Evolutionary conservation across 2,797 vertebrate genomes (phyloP).

Genomic region (Pampus argenteus): DNA sequence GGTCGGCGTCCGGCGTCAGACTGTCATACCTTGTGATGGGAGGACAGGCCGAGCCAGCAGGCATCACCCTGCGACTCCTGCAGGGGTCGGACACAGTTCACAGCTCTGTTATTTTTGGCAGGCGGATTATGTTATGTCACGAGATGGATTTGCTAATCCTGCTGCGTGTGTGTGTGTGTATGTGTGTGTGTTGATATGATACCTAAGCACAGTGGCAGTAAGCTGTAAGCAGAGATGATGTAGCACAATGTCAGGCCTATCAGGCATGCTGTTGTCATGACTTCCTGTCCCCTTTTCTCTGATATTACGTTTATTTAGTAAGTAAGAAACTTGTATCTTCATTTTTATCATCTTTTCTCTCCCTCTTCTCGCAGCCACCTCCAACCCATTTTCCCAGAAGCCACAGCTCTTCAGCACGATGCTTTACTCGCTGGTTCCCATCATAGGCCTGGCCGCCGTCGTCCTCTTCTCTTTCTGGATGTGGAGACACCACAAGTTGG

Average conservation of each 20-base stretch:
- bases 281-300: neutral
- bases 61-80: constrained; percentile 53
- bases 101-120: constrained; percentile 79
- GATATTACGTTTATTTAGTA: neutral
- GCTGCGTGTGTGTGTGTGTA: constrained; percentile 23
- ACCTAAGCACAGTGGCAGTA: constrained; percentile 59
- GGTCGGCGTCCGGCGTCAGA: constrained; percentile 28
- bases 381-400: constrained; percentile 92
- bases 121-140: constrained; percentile 79
- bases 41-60: constrained; percentile 62
- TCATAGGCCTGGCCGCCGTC: constrained; percentile 94
- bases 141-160: constrained; percentile 76
- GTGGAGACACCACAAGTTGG: constrained; percentile 98
- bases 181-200: constrained; percentile 52
- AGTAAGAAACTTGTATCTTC: neutral
- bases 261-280: neutral
- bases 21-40: constrained; percentile 58
- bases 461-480: constrained; percentile 98
- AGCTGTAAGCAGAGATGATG: constrained; percentile 61
- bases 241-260: constrained; percentile 54
- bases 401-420: constrained; percentile 95
- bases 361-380: constrained; percentile 87
- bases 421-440: constrained; percentile 96
- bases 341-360: neutral
- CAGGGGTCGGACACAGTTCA: constrained; percentile 71